phyloP scores from a whole-genome alignment of 2,888 invertebrate genomes.

The Diaphora mendica region DNA sequence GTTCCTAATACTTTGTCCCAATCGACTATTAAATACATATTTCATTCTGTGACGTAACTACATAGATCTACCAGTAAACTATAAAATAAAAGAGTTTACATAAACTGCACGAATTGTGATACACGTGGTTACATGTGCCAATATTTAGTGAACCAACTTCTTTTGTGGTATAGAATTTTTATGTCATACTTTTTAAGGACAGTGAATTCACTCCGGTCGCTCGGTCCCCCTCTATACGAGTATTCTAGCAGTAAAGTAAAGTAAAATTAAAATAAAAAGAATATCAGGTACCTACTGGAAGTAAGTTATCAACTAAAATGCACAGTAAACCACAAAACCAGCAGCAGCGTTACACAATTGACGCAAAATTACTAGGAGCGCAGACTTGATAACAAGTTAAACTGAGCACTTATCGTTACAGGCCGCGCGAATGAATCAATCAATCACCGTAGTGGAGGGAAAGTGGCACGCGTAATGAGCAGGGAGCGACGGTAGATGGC shows the following conservation, averaged over 20 bases:
- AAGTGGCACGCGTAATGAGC: conserved; percentile 64
- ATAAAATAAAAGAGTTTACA: neutral
- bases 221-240: neutral
- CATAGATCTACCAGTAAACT: neutral
- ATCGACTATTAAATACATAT: neutral
- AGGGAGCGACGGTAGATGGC: conserved; percentile 52
- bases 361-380: conserved; percentile 48
- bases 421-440: conserved; percentile 69
- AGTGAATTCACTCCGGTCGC: neutral
- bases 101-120: neutral
- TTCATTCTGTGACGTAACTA: neutral
- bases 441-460: conserved; percentile 61
- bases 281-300: no score
- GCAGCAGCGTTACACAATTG: conserved; percentile 35
- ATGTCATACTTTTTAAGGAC: neutral
- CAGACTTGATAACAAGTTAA: conserved; percentile 71
- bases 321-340: conserved; percentile 19
- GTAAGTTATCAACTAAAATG: neutral
- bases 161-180: neutral
- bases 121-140: neutral
- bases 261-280: neutral
- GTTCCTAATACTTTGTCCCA: neutral
- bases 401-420: conserved; percentile 72
- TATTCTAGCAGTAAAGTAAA: neutral
- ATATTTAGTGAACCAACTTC: no score